Conservation (phyloP, 1,140 invertebrate species). For the Camponotus vicinus region DNA sequence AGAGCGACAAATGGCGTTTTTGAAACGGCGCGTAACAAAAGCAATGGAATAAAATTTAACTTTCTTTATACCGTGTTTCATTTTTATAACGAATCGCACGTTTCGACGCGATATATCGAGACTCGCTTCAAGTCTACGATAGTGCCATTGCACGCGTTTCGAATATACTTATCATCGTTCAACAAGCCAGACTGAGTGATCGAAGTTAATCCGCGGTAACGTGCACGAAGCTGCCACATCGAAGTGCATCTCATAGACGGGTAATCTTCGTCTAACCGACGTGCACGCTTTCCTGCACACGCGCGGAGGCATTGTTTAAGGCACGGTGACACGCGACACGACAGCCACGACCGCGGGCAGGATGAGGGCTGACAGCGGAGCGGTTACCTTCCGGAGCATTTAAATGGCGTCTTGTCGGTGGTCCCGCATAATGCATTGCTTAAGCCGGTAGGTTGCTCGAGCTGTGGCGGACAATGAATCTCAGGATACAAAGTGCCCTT, state of each 20-base stretch:
- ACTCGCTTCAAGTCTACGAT: background rate
- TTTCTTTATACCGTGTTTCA: background rate
- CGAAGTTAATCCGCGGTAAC: background rate
- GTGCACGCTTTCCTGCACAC: conserved; percentile 37
- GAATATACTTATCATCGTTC: conserved; percentile 10
- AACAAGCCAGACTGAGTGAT: background rate
- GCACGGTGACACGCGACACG: conserved; percentile 69
- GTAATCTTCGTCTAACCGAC: conserved; percentile 54
- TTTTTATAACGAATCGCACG: background rate
- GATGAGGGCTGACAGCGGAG: conserved; percentile 70
- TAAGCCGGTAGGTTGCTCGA: conserved; percentile 69
- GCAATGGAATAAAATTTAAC: background rate
- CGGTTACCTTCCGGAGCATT: conserved; percentile 73
- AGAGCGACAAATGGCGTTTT: conserved; percentile 13
- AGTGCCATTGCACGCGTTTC: background rate
- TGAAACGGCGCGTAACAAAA: background rate
- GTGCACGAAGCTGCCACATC: conserved; percentile 21
- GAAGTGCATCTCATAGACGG: conserved; percentile 24
- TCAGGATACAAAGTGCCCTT: conserved; percentile 73
- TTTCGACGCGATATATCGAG: background rate
- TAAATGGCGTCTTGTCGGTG: conserved; percentile 71
- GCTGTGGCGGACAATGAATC: conserved; percentile 74
- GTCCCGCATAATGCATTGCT: conserved; percentile 70
- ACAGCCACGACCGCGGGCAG: conserved; percentile 65
- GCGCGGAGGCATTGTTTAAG: conserved; percentile 67